Percentiles rank a stretch among this genome's conserved stretches.
These are phyloP conservation scores for Drosophila imparisetae DNA, from an alignment of 2,888 invertebrate species.

Conservation along the genomic window DNA sequence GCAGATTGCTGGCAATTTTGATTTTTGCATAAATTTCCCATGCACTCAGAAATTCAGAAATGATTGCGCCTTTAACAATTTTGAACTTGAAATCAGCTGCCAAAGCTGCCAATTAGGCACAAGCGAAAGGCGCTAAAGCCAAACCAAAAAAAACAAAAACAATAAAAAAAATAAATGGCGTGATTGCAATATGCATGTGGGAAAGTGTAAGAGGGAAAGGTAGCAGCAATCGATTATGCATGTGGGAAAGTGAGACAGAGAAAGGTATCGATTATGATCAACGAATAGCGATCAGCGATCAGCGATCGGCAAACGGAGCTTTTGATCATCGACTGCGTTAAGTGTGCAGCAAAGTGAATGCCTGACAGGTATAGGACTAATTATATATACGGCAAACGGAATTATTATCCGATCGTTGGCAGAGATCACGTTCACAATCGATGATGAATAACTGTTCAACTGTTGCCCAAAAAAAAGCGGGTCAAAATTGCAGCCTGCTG, in stretches of 20 bases:
- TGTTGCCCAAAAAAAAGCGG: constrained; percentile 2
- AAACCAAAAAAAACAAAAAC: neutral
- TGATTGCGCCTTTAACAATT: constrained; percentile 52
- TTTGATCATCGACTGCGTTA: constrained; percentile 36
- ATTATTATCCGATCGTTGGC: constrained; percentile 4
- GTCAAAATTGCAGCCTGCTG: neutral
- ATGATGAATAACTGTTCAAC: neutral
- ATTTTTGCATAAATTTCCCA: constrained; percentile 68
- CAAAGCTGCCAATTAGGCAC: constrained; percentile 47
- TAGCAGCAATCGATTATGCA: constrained; percentile 16
- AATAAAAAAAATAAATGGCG: constrained; percentile 27
- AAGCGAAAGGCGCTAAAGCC: constrained; percentile 48
- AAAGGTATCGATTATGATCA: constrained; percentile 33
- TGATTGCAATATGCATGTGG: constrained; percentile 24
- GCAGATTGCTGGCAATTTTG: constrained; percentile 68
- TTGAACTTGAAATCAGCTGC: constrained; percentile 67
- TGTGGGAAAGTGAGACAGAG: neutral
- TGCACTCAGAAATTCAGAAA: constrained; percentile 43
- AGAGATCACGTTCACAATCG: neutral
- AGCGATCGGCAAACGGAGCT: neutral
- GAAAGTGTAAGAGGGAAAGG: constrained; percentile 17
- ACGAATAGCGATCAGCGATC: constrained; percentile 3
- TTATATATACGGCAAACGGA: constrained; percentile 7
- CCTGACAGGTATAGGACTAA: constrained; percentile 9
- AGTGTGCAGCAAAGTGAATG: constrained; percentile 38